These are phyloP conservation scores for Mamestra configurata DNA, from an alignment of 1,140 invertebrate species.

Conservation along the genomic window DNA sequence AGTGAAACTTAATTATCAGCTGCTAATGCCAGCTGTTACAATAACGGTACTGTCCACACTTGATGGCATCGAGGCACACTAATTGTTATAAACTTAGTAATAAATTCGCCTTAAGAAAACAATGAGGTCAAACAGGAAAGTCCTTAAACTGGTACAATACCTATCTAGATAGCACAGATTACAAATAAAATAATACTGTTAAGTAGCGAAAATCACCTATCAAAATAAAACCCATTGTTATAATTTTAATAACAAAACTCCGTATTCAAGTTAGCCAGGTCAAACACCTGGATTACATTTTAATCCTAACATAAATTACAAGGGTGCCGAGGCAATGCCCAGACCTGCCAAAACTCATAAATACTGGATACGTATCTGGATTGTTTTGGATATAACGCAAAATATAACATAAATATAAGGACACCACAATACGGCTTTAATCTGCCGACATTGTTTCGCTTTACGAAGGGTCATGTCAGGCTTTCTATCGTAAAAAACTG, in stretches of 20 bases:
- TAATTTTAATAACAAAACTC: neutral
- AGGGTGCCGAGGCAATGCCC: conserved; percentile 23
- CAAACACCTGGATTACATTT: conserved; percentile 1
- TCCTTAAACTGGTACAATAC: no score
- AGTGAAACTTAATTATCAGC: neutral
- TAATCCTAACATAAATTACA: conserved; percentile 13
- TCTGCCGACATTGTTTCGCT: conserved; percentile 43
- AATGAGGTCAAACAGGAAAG: no score
- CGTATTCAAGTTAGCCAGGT: neutral
- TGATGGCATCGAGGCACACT: no score
- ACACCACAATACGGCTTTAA: conserved; percentile 43
- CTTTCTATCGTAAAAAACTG: conserved; percentile 30
- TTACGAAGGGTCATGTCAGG: conserved; percentile 15
- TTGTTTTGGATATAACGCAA: conserved; percentile 32
- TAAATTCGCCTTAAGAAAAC: no score
- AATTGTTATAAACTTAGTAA: no score
- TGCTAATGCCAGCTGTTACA: neutral
- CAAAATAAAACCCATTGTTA: no score
- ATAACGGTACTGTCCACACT: no score
- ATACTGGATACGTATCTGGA: conserved; percentile 44
- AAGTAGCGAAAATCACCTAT: no score
- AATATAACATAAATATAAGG: conserved; percentile 43
- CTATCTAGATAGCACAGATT: no score
- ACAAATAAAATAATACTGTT: no score
- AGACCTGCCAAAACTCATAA: conserved; percentile 40